Evolutionary conservation across 2,888 invertebrate species (phyloP).

Genomic region (Azorinus chamasolen): DNA sequence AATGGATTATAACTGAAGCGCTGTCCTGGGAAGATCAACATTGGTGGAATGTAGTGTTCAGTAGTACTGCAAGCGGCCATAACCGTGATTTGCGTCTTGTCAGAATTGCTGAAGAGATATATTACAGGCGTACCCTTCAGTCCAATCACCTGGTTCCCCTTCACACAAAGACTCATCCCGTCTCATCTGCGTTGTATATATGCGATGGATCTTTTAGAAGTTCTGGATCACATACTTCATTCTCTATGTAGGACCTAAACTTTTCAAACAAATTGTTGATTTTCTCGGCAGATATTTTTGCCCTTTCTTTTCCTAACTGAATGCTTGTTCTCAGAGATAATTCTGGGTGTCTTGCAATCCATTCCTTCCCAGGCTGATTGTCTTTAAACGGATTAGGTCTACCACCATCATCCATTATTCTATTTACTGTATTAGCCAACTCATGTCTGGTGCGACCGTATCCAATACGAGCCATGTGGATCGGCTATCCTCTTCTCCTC

Average conservation of each 20-base stretch:
- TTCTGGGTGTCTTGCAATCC: slow-evolving; percentile 20
- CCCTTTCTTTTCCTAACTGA: slow-evolving; percentile 23
- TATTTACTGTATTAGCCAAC: slow-evolving; percentile 16
- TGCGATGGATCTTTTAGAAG: slow-evolving; percentile 7
- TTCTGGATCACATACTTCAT: slow-evolving; percentile 9
- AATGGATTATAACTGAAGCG: slow-evolving; percentile 11
- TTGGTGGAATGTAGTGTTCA: slow-evolving; percentile 1
- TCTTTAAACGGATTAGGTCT: slow-evolving; percentile 28
- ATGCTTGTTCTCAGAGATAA: slow-evolving; percentile 10
- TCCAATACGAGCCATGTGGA: slow-evolving; percentile 37
- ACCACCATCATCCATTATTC: slow-evolving; percentile 20
- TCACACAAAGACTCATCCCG: slow-evolving; percentile 20
- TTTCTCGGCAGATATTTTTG: slow-evolving; percentile 3
- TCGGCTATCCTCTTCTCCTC: slow-evolving; percentile 28
- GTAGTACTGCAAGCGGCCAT: slow-evolving; percentile 15
- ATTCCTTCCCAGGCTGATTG: slow-evolving; percentile 27
- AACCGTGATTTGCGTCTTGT: slow-evolving; percentile 23
- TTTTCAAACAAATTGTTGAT: slow-evolving; percentile 6
- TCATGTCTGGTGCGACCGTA: slow-evolving; percentile 34
- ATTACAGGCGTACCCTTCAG: slow-evolving; percentile 25
- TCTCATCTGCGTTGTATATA: slow-evolving; percentile 31
- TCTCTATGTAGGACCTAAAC: not conserved
- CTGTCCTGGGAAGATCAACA: slow-evolving; percentile 17
- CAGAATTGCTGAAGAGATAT: slow-evolving; percentile 20
- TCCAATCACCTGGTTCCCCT: slow-evolving; percentile 8